Evolutionary conservation across 2,888 invertebrate genomes (phyloP), one percentile per base, ranked within the genome.

Genomic region (Drosophila birchii): DNA sequence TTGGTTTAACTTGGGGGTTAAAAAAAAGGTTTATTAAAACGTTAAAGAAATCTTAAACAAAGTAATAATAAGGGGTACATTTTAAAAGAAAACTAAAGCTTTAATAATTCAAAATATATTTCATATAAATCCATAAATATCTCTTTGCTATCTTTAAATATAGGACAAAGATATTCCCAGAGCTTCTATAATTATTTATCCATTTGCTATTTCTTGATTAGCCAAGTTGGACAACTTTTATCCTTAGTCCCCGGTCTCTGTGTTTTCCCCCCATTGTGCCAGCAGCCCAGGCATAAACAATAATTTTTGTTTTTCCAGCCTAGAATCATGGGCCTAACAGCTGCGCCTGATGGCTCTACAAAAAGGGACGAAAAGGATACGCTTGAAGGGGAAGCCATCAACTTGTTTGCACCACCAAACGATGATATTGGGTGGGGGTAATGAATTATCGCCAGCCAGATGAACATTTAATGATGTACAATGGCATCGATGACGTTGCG

Each of bases 391-490:
- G 43, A 66, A 66, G 51, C 67, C 79, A 79, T 61, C 85, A 72
- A 71, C 73, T 69, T 69, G 63, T 59, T 79, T 71, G 66, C 59
- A 47, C 23, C 41, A 54, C 39, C 36, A 16, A 26, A 45, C 45
- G 45, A 36, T 16, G 51, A 16, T 34, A 39, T 23, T 53, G 36
- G 36, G 54, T 47, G 44, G 64, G 59, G 62, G 56, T 60, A 75
- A 85, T 85, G 89, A 89, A 87, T 89, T 89, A 85, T 89, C 81
- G 88, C 67, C 82, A 67, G 85, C 76, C 89, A 81, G 88, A 87
- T 89, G 84, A 85, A 87, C 84, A 78, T 89, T 85, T 85, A 85
- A 85, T 85, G 89, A 89, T 89, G 85, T 84, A 88, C 89, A 79
- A 72, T 76, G 57, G 54, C 80, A 79, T 81, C 77, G 80, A 64